Percentiles rank a stretch among this genome's conserved stretches.
These are phyloP conservation scores for Uloborus diversus DNA, from an alignment of 1,140 invertebrate species.

Conservation along the genomic window DNA sequence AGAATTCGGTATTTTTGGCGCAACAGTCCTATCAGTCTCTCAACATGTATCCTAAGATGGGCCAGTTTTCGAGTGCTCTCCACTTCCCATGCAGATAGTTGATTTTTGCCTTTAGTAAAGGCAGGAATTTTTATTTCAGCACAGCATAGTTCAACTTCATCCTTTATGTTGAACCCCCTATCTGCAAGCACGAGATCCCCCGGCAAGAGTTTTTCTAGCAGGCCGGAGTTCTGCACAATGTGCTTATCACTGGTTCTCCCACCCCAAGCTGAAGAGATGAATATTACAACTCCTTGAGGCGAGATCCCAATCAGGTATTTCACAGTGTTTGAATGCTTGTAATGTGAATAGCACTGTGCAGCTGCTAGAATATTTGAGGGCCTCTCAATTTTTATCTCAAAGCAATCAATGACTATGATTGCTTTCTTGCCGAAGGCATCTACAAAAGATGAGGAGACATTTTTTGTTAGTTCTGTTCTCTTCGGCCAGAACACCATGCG, in stretches of 20 bases:
- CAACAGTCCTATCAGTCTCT: not conserved
- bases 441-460: too few relatives aligned
- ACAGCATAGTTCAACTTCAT: not conserved
- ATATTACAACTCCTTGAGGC: too few relatives aligned
- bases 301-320: not conserved
- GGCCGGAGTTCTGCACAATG: not conserved
- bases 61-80: not conserved
- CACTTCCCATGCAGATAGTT: not conserved
- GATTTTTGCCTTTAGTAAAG: not conserved
- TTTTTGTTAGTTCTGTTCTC: too few relatives aligned
- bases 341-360: not conserved
- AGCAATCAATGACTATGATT: not conserved
- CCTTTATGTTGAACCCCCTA: not conserved
- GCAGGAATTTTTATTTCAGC: not conserved
- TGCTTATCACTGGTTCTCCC: not conserved
- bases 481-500: too few relatives aligned
- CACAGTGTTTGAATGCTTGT: not conserved
- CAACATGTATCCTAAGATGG: not conserved
- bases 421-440: too few relatives aligned
- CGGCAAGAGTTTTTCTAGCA: not conserved
- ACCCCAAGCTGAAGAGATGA: not conserved
- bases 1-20: not conserved
- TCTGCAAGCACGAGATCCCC: too few relatives aligned
- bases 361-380: not conserved
- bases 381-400: not conserved